Evolutionary conservation across 2,888 invertebrate genomes (phyloP).

Genomic region (Oasisia sp.): DNA sequence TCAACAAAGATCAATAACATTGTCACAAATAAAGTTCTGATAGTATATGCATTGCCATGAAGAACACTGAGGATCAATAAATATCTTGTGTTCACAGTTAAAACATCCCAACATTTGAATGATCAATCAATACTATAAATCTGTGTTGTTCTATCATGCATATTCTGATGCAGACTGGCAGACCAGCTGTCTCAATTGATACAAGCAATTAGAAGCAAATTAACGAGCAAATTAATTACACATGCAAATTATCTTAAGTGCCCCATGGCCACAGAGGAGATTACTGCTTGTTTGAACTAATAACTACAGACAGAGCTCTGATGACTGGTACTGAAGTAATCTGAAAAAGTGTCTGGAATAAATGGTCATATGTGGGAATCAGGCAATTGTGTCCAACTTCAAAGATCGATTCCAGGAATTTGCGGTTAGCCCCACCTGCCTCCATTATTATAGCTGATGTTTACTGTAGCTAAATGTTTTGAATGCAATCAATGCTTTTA

Average conservation of each 20-base stretch:
- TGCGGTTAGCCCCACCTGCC: background rate
- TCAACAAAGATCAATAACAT: too few relatives aligned
- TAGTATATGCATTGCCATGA: background rate
- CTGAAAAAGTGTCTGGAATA: background rate
- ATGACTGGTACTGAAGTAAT: background rate
- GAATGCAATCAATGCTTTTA: too few relatives aligned
- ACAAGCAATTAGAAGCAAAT: background rate
- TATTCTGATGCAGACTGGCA: background rate
- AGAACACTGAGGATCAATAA: background rate
- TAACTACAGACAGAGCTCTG: background rate
- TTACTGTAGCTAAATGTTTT: too few relatives aligned
- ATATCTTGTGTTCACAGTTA: background rate
- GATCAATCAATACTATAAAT: background rate
- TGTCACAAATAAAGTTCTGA: too few relatives aligned
- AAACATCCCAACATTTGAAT: background rate
- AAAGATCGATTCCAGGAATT: background rate
- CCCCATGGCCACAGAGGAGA: background rate
- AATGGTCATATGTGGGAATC: background rate
- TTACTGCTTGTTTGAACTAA: slow-evolving; percentile 1
- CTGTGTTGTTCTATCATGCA: background rate
- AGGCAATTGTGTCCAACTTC: background rate
- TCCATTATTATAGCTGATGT: too few relatives aligned
- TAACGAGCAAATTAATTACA: background rate
- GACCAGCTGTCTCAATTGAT: background rate
- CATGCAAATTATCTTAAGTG: background rate